A percentile compares a stretch with the other conserved stretches of the same genome.
phyloP scores from a whole-genome alignment of 2,797 vertebrate genomes.

The Cottoperca gobio region DNA sequence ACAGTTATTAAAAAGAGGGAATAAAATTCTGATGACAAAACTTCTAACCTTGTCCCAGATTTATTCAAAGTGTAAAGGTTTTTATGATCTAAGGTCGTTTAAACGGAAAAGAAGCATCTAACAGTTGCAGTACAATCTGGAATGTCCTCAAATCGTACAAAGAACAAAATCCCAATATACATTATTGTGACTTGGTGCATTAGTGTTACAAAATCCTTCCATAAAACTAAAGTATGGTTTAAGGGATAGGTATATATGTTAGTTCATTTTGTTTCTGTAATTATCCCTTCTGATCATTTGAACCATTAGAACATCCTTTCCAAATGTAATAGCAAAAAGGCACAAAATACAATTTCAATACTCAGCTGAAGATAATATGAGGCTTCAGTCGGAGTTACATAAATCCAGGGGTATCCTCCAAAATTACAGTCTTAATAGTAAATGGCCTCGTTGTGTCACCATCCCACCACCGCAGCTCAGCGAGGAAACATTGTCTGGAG shows the following conservation, averaged over 20 bases:
- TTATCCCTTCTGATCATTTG: background rate
- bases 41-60: slow-evolving; percentile 2
- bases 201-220: background rate
- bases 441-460: background rate
- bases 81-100: slow-evolving; percentile 4
- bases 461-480: background rate
- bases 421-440: background rate
- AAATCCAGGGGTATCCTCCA: background rate
- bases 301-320: background rate
- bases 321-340: background rate
- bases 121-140: background rate
- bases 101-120: background rate
- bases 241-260: background rate
- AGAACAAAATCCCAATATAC: background rate
- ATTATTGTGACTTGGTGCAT: background rate
- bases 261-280: background rate
- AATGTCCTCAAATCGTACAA: no score
- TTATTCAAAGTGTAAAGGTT: background rate
- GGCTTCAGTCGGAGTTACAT: background rate
- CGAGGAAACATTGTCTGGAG: background rate
- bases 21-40: slow-evolving; percentile 40
- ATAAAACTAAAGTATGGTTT: background rate
- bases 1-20: slow-evolving; percentile 17
- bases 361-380: background rate
- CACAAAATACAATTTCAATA: background rate